Base-by-base conservation (phyloP, 1,140 invertebrate species). In the Drosophila willistoni region DNA sequence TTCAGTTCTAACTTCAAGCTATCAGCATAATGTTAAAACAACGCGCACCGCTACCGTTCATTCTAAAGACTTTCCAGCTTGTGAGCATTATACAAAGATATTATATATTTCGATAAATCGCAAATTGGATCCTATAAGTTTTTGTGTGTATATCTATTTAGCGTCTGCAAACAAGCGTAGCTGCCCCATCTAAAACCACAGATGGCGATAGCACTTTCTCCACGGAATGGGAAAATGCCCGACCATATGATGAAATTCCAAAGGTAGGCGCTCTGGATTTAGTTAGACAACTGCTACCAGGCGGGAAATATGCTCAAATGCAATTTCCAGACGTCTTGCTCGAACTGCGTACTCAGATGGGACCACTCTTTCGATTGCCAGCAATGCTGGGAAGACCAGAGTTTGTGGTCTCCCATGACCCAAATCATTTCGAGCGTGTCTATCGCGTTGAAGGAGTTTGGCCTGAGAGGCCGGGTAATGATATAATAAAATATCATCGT, bases 381-480 rank as follows among this genome's bases (percentile, higher is more conserved):
- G 61, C 57, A 0, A 14, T 73, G 0, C 0, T 81, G 57, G 79
- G 86, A 0, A 60, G 61, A 3, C 34, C 33, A 0, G 83, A 74
- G 19, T 33, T 73, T 44, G 51, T 83, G 9, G 73, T 79, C 29
- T 79, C 72, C 0, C 67, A 71, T 56, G 77, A 89, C 72, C 83
- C 89, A 0, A 63, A 68, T 1, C 79, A 91, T 13, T 87, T 90
- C 4, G 87, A 86, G 41, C 69, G 25, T 7, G 68, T 90, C 0
- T 70, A 74, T 5, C 87, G 87, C 0, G 61, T 29, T 9, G 87
- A 90, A 36, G 90, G 91, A 0, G 29, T 71, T 0, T 92, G 90
- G 90, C 91, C 91, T 2, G 55, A 57, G 12, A 68, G 89, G 7
- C 78, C 69, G 1, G 89, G 73, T 1, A 59, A 55, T 1, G 34